These are phyloP conservation scores for Drosophila arawakana DNA, from an alignment of 1,140 invertebrate species.

Conservation along the genomic window DNA sequence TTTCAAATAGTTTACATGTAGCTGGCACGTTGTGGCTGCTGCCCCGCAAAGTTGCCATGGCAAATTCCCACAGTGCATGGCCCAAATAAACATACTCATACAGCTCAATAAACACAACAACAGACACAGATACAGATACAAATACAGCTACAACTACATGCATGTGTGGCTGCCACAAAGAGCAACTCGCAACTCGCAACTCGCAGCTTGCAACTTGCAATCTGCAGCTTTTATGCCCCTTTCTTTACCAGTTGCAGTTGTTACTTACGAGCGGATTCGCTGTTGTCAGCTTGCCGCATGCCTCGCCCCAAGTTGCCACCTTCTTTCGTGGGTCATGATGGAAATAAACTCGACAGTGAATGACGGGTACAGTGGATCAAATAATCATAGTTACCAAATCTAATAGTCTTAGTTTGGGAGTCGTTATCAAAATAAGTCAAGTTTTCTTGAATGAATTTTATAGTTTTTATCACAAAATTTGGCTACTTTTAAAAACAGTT, in stretches of 20 bases:
- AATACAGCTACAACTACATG: slow-evolving; percentile 1
- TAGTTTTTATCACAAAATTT: too few relatives aligned
- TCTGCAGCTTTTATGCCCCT: slow-evolving; percentile 24
- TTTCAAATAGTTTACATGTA: slow-evolving; percentile 50
- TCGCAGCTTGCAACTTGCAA: slow-evolving; percentile 19
- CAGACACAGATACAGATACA: slow-evolving; percentile 11
- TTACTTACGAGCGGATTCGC: slow-evolving; percentile 43
- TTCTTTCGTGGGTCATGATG: slow-evolving; percentile 58
- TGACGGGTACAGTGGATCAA: slow-evolving; percentile 25
- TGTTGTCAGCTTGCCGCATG: slow-evolving; percentile 23
- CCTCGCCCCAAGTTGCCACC: slow-evolving; percentile 31
- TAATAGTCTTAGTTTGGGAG: too few relatives aligned
- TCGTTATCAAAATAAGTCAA: too few relatives aligned
- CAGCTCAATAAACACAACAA: slow-evolving; percentile 51
- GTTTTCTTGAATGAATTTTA: too few relatives aligned
- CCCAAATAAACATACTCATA: slow-evolving; percentile 44
- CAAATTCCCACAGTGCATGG: slow-evolving; percentile 47
- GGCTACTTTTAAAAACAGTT: background rate
- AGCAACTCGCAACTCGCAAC: slow-evolving; percentile 8
- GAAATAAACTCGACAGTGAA: slow-evolving; percentile 58
- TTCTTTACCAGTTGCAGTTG: slow-evolving; percentile 27
- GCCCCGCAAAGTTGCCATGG: slow-evolving; percentile 10
- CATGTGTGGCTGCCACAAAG: slow-evolving; percentile 14
- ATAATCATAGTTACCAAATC: too few relatives aligned
- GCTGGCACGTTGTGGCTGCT: slow-evolving; percentile 7